Percentiles rank a stretch among this genome's conserved stretches.
phyloP scores from a whole-genome alignment of 2,113 vertebrate species.

The Marcusenius ussheri region DNA sequence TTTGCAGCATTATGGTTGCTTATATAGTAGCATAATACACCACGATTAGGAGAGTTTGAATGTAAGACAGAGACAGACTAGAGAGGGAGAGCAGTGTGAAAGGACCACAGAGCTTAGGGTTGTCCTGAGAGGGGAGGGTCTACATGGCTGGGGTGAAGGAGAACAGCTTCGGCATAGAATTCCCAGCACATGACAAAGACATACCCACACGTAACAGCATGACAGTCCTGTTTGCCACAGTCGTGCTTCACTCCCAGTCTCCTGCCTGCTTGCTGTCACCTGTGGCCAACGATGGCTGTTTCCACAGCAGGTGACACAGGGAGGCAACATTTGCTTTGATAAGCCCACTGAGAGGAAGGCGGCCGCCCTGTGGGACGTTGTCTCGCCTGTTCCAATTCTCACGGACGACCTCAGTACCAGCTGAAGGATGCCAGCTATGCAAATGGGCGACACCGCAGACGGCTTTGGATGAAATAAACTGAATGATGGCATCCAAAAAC shows the following conservation, averaged over 20 bases:
- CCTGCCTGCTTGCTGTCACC: neutral
- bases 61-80: neutral
- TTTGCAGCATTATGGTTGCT: neutral
- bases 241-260: neutral
- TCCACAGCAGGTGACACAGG: neutral
- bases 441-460: neutral
- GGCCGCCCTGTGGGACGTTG: neutral
- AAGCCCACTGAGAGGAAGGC: neutral
- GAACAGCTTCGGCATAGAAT: neutral
- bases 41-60: neutral
- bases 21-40: neutral
- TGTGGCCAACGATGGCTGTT: neutral
- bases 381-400: neutral
- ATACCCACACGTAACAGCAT: neutral
- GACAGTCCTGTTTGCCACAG: neutral
- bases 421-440: neutral
- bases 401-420: neutral
- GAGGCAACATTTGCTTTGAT: neutral
- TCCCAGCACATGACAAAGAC: neutral
- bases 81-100: neutral
- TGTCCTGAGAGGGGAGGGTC: neutral
- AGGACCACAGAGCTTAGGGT: neutral
- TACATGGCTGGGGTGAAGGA: neutral
- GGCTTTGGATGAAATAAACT: neutral
- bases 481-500: neutral